Evolutionary conservation across 2,797 vertebrate genomes (phyloP), one percentile per base, ranked within the genome.

Genomic region (Discoglossus pictus): DNA sequence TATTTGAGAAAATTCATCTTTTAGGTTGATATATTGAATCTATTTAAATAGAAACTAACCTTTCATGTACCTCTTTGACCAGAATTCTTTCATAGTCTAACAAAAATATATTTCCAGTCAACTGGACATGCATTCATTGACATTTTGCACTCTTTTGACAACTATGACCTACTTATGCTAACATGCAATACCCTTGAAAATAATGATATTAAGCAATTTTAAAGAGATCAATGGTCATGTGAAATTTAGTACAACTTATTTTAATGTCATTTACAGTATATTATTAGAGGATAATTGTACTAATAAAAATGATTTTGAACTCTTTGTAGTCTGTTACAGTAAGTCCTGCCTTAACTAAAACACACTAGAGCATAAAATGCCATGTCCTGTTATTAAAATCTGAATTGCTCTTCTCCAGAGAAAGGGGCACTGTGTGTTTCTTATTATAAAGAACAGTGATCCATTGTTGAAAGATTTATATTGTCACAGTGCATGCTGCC

Each of bases 381-480:
- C 48, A 34, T 51, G 25, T 16, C 48, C 48, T 51, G 13, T 25
- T 51, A 51, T 15, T 51, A 51, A 51, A 51, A 31, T 51, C 24
- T 11, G 21, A 31, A 51, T 34, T 51, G n/a, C 48, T 34, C 21
- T 51, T 34, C 25, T 25, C 4, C 27, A 31, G 8, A 31, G 48
- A 51, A 51, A 51, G 25, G 48, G 25, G 48, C 25, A 51, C 48
- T 17, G 25, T 11, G 15, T 51, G 15, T 31, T 51, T 48, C 46
- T 31, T 51, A 12, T 51, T 51, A 51, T 51, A 51, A 34, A 17
- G 48, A 51, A 51, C 25, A 51, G 24, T 15, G 25, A 51, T 51
- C 7, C 48, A 16, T 16, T 20, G 25, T 51, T 51, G n/a, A 51
- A 16, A 31, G 25, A 51, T 51, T 51, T 51, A 51, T 51, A 34